phyloP scores from a whole-genome alignment of 2,888 invertebrate species.

The Unio delphinus region DNA sequence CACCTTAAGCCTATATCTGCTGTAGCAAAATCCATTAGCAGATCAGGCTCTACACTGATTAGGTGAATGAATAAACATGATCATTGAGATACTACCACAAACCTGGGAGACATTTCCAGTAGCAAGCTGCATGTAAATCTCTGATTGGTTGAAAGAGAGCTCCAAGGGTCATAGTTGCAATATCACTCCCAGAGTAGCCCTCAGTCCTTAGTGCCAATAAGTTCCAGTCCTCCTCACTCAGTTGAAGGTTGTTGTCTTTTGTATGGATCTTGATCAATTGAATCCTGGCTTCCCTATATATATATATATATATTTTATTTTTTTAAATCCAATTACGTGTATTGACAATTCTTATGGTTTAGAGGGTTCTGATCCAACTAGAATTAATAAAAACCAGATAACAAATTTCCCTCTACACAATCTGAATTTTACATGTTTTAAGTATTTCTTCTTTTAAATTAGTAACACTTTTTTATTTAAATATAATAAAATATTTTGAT shows the following conservation, averaged over 20 bases:
- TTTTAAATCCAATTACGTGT: too few species aligned
- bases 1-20: background rate
- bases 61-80: conserved; percentile 1
- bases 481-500: too few species aligned
- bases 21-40: too few species aligned
- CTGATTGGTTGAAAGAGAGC: conserved; percentile 74
- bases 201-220: conserved; percentile 72
- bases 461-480: too few species aligned
- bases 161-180: conserved; percentile 73
- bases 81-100: too few species aligned
- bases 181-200: conserved; percentile 76
- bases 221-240: conserved; percentile 69
- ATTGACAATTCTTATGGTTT: too few species aligned
- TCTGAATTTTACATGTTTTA: too few species aligned
- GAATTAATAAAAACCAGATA: too few species aligned
- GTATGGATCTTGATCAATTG: conserved; percentile 64
- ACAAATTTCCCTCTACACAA: too few species aligned
- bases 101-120: conserved; percentile 56
- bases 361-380: too few species aligned
- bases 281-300: conserved; percentile 57
- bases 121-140: conserved; percentile 70
- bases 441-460: too few species aligned
- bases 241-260: conserved; percentile 40
- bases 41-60: background rate
- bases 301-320: too few species aligned